These are phyloP conservation scores for Drosophila multiciliata DNA, from an alignment of 2,888 invertebrate species.

Conservation along the genomic window DNA sequence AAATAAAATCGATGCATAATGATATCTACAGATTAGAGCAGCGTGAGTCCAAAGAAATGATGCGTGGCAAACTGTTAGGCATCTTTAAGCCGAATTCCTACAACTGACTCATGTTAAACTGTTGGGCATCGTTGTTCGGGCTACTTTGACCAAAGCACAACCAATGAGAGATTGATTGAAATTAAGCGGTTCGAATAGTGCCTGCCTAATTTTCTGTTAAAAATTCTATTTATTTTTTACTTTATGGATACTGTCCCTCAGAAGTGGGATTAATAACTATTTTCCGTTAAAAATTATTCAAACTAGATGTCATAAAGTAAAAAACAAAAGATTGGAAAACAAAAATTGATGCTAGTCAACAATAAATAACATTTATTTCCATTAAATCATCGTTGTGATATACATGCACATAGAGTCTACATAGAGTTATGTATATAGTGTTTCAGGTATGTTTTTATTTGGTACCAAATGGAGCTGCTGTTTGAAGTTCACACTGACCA, in stretches of 20 bases:
- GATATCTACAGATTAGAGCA: slow-evolving; percentile 96
- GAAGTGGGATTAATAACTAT: neutral
- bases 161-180: slow-evolving; percentile 10
- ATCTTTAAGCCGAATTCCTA: slow-evolving; percentile 87
- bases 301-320: neutral
- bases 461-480: slow-evolving; percentile 13
- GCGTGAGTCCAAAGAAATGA: slow-evolving; percentile 98
- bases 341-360: slow-evolving; percentile 43
- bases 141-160: slow-evolving; percentile 22
- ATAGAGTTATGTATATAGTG: neutral
- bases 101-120: neutral
- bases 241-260: neutral
- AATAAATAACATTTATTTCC: slow-evolving; percentile 63
- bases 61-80: slow-evolving; percentile 96
- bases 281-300: neutral
- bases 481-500: neutral
- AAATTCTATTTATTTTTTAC: neutral
- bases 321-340: neutral
- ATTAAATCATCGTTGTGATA: slow-evolving; percentile 46
- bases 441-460: slow-evolving; percentile 3
- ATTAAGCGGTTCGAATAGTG: neutral
- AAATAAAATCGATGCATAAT: slow-evolving; percentile 97
- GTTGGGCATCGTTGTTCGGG: neutral
- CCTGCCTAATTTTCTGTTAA: neutral
- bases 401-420: slow-evolving; percentile 15